Conservation (phyloP, 1,140 invertebrate species). For the Reticulitermes speratus region DNA sequence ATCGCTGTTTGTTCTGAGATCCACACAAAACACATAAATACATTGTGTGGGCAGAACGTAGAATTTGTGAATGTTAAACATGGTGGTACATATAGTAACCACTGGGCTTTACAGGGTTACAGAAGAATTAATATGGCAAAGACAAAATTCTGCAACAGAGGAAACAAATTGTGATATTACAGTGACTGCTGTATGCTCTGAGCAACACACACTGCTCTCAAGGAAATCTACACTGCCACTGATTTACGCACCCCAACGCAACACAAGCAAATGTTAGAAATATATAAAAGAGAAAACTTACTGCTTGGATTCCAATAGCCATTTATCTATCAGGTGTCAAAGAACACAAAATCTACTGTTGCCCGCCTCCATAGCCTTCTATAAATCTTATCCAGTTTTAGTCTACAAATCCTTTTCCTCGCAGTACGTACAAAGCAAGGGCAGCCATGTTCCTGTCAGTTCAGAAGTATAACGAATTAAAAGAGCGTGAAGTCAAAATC, state of each 20-base stretch:
- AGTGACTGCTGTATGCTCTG: neutral
- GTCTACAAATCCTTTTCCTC: conserved; percentile 12
- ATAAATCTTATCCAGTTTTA: conserved; percentile 12
- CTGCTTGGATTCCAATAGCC: conserved; percentile 19
- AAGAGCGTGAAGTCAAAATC: neutral
- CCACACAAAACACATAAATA: too few relatives aligned
- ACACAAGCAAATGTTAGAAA: conserved; percentile 8
- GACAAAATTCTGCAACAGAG: too few relatives aligned
- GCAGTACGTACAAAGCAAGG: neutral
- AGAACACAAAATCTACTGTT: conserved; percentile 21
- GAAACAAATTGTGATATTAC: neutral
- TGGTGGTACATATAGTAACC: too few relatives aligned
- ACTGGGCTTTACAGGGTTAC: too few relatives aligned
- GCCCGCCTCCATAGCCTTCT: neutral
- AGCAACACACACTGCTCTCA: neutral
- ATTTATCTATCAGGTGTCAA: conserved; percentile 18
- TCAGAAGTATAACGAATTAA: conserved; percentile 21
- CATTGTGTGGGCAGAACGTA: too few relatives aligned
- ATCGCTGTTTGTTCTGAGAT: too few relatives aligned
- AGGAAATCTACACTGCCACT: neutral
- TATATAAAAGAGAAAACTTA: conserved; percentile 22
- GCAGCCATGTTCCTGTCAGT: neutral
- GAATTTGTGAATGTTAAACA: too few relatives aligned
- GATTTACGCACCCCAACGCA: conserved; percentile 23
- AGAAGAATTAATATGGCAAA: too few relatives aligned